Conservation (phyloP, 2,113 vertebrate genomes). For the Pseudorhombus dupliciocellatus region DNA sequence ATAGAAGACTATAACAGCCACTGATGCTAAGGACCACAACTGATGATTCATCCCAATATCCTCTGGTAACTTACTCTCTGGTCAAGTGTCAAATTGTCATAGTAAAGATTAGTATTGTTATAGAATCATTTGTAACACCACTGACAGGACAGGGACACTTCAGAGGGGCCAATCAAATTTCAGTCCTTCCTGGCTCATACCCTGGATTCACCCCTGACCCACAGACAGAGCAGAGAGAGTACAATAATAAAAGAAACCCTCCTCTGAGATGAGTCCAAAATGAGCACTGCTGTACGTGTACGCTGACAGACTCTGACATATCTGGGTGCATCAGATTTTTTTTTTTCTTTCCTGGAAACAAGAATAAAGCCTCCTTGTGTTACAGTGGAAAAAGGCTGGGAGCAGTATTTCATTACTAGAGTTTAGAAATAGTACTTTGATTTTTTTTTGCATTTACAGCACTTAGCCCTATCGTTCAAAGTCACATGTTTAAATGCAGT, state of each 20-base stretch:
- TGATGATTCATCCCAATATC: background rate
- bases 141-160: too few relatives aligned
- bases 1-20: background rate
- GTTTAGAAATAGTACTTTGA: background rate
- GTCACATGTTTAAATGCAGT: constrained; percentile 2
- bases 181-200: too few relatives aligned
- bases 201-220: background rate
- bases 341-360: constrained; percentile 47
- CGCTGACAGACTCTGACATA: constrained; percentile 56
- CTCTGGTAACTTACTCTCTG: too few relatives aligned
- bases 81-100: too few relatives aligned
- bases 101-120: too few relatives aligned
- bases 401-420: constrained; percentile 8
- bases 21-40: background rate
- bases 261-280: constrained; percentile 31
- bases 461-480: background rate
- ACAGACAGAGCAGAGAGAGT: background rate
- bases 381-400: constrained; percentile 21
- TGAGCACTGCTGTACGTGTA: constrained; percentile 5
- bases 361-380: constrained; percentile 13
- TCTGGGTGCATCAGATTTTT: constrained; percentile 37
- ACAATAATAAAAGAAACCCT: constrained; percentile 1
- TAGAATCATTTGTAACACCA: too few relatives aligned
- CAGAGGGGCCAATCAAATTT: too few relatives aligned
- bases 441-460: background rate